Conservation (phyloP, 2,797 vertebrate genomes). For the Lerista edwardsae region DNA sequence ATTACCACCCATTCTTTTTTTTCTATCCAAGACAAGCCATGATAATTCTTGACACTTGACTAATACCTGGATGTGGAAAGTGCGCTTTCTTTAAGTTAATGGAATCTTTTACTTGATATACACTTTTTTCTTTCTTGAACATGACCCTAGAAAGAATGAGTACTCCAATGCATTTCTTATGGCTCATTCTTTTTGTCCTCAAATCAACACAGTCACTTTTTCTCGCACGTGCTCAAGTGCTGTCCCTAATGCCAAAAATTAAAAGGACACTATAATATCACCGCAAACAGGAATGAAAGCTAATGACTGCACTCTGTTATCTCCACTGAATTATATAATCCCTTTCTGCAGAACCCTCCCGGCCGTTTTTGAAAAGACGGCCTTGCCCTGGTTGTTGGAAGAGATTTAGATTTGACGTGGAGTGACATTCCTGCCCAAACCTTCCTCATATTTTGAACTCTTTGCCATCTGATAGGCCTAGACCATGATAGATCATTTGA, state of each 20-base stretch:
- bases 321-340: slow-evolving; percentile 42
- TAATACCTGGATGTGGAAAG: background rate
- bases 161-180: background rate
- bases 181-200: background rate
- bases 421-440: background rate
- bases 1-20: background rate
- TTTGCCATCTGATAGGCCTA: background rate
- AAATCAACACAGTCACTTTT: slow-evolving; percentile 42
- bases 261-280: slow-evolving; percentile 5
- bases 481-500: no score
- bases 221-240: background rate
- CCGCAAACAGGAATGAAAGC: background rate
- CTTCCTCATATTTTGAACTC: background rate
- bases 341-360: background rate
- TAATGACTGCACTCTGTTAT: background rate
- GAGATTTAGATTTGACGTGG: background rate
- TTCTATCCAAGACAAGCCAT: background rate
- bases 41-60: accelerated
- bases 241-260: background rate
- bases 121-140: slow-evolving; percentile 22
- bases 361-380: background rate
- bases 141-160: background rate
- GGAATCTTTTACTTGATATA: background rate
- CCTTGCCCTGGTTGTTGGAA: background rate
- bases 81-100: background rate